Evolutionary conservation across 2,888 invertebrate genomes (phyloP), one percentile per base, ranked within the genome.

Genomic region (Apamea monoglypha): DNA sequence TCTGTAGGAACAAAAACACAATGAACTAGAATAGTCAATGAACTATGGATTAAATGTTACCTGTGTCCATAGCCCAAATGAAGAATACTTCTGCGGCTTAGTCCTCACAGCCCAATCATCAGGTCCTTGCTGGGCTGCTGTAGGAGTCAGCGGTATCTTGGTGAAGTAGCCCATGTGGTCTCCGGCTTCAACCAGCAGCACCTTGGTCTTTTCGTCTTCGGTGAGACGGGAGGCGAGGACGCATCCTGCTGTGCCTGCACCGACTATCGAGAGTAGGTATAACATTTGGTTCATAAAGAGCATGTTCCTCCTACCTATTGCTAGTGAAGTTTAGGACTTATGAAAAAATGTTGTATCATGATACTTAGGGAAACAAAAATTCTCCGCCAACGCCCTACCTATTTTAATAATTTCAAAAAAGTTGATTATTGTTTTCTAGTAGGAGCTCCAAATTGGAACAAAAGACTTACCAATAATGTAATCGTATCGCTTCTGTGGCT

Each of bases 171-270:
- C 97, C 95, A 98, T 98, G 83, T 97, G 97, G 66, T 97, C 97
- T 0, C 98, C 98, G 0, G 98, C 98, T 92, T 98, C 98, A 3
- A 98, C 92, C 0, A 98, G 94, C 53, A 98, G 93, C 0, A 98
- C 97, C 32, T 96, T 97, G 6, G 94, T 94, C 71, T 96, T 96
- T 3, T 95, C 93, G 84, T 97, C 96, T 89, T 97, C 97, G 10
- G 97, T 97, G 29, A 98, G 96, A 3, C 97, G 95, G 0, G 98
- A 96, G 0, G 98, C 98, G 14, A 98, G 92, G 0, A 98, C 98
- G 88, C 98, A 98, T 16, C 98, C 98, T 1, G 98, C 97, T 50
- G 98, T 98, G 0, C 98, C 98, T 4, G 97, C 98, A 1, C 98
- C 98, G 74, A 98, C 98, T 98, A 70, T 14, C 77, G 5, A 25